Conservation (phyloP, 1,140 invertebrate genomes). For the Drosophila santomea region DNA sequence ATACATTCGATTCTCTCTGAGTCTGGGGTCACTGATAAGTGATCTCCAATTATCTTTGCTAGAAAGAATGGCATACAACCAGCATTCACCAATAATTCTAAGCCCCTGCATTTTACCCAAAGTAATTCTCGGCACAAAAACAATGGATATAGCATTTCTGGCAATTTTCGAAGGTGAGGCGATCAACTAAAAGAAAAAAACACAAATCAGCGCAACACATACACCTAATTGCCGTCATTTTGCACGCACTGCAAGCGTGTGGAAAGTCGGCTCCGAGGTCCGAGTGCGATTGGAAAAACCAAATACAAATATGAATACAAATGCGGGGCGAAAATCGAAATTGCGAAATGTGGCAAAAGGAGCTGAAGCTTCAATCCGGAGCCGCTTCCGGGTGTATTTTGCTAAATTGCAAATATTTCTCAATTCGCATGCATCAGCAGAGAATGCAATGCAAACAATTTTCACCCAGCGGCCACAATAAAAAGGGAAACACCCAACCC, state of each 20-base stretch:
- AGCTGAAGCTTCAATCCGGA: conserved; percentile 55
- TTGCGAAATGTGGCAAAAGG: conserved; percentile 15
- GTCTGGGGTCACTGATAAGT: too few species aligned
- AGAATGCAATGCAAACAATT: conserved; percentile 76
- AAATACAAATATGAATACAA: conserved; percentile 40
- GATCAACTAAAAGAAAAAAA: conserved; percentile 4
- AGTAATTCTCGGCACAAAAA: neutral
- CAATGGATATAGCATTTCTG: neutral
- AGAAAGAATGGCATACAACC: neutral
- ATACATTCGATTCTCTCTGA: neutral
- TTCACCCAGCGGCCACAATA: conserved; percentile 66
- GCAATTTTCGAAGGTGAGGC: conserved; percentile 3
- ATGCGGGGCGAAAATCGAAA: conserved; percentile 31
- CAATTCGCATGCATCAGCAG: conserved; percentile 81
- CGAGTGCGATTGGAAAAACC: conserved; percentile 31
- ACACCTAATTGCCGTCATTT: conserved; percentile 72
- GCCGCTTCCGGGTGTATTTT: conserved; percentile 76
- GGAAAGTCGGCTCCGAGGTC: conserved; percentile 15
- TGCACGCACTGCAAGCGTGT: conserved; percentile 58
- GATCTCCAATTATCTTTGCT: too few species aligned
- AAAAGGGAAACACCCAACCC: conserved; percentile 22
- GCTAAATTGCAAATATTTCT: conserved; percentile 83
- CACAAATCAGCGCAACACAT: conserved; percentile 14
- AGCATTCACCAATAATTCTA: neutral
- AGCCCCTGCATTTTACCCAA: neutral